Base-by-base conservation (phyloP, 2,888 invertebrate species). In the Isoperla grammatica region DNA sequence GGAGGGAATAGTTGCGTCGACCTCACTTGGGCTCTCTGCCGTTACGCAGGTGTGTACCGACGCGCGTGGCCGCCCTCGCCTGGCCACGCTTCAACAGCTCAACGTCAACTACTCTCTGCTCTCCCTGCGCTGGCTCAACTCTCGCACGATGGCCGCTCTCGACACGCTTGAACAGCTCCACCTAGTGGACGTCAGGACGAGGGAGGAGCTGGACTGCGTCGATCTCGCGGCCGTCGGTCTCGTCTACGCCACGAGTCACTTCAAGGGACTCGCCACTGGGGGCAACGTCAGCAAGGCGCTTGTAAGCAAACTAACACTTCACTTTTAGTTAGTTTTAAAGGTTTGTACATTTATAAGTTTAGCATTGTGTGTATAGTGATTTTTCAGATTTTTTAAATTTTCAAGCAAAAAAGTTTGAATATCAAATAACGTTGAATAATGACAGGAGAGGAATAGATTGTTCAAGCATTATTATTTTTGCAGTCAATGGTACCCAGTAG, bases 211-310 rank as follows among this genome's bases (percentile, higher is more conserved):
- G 17, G 92, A 93, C 75, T 81, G 86, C 20, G 76, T 91, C 64
- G 93, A 95, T 72, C 79, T 94, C 65, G 86, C 87, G 35, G 82
- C 82, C 69, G 87, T 90, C 13, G 86, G 89, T 42, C 80, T 94
- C 42, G 90, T 93, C 0, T 94, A 93, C 70, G 87, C 89, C 46
- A 90, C 91, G 35, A 90, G 92, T 45, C 91, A 89, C 73, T 91
- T 89, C 71, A 84, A 95, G 78, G 97, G 90, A 0, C 78, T 96
- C 42, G 95, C 95, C 63, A 97, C 97, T 0, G 98, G 98, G 5
- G 96, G 97, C 0, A 94, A 95, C 71, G 98, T 88, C 63, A 86
- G 86, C 71, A 81, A 83, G 73, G 90, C 90, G 11, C 81, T 91
- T 82, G 80, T 79, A 70, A 72, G 73, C 63, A 12, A 1, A 29